phyloP scores from a whole-genome alignment of 2,888 invertebrate genomes.

The Pristionchus arcanus region DNA sequence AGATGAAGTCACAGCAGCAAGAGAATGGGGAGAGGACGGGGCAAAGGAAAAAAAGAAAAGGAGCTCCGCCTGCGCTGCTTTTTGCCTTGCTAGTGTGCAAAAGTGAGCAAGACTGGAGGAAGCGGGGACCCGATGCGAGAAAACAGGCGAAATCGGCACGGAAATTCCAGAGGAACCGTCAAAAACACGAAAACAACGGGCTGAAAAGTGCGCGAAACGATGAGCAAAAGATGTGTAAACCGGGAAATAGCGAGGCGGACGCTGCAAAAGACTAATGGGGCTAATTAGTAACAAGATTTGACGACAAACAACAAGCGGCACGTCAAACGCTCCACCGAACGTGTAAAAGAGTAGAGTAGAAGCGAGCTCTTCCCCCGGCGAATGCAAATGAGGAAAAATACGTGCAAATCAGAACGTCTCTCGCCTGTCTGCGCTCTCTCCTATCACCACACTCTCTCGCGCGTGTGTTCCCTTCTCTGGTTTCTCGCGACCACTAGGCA shows the following conservation, averaged over 20 bases:
- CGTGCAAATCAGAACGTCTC: background rate
- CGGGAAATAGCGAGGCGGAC: background rate
- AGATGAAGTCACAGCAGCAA: constrained; percentile 34
- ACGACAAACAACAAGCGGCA: background rate
- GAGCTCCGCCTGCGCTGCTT: background rate
- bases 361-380: background rate
- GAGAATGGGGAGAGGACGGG: background rate
- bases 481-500: no score
- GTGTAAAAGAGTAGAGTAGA: background rate
- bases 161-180: background rate
- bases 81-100: background rate
- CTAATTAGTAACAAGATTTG: background rate
- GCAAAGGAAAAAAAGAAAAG: background rate
- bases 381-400: background rate
- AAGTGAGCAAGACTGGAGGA: background rate
- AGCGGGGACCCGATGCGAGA: background rate
- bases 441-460: background rate
- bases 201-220: background rate
- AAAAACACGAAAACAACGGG: background rate
- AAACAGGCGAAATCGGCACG: background rate
- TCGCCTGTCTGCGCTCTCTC: constrained; percentile 10
- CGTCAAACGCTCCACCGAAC: background rate
- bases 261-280: background rate
- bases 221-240: background rate
- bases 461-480: background rate